phyloP scores from a whole-genome alignment of 2,888 invertebrate species.

The Philereme vetulata region DNA sequence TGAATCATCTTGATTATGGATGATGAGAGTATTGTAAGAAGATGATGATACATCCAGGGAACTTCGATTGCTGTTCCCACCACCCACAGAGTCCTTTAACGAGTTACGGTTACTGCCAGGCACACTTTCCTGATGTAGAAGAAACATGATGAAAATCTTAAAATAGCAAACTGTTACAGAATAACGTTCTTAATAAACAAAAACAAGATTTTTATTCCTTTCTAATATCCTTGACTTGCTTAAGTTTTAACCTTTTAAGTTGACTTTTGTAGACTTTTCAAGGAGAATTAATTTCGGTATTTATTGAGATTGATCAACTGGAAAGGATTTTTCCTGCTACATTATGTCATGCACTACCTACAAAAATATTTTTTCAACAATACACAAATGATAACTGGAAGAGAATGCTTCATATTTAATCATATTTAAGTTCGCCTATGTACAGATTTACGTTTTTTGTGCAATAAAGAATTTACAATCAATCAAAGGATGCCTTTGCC shows the following conservation, averaged over 20 bases:
- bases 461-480: no score
- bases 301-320: no score
- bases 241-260: neutral
- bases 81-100: constrained; percentile 83
- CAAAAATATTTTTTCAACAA: no score
- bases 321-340: no score
- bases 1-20: constrained; percentile 90
- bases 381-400: no score
- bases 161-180: no score
- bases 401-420: no score
- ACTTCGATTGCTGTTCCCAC: constrained; percentile 84
- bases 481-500: no score
- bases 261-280: neutral
- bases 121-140: constrained; percentile 61
- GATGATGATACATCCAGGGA: constrained; percentile 90
- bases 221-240: neutral
- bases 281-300: neutral
- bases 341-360: no score
- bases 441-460: no score
- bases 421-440: no score
- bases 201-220: neutral
- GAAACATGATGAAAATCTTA: constrained; percentile 1
- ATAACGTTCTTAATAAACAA: neutral
- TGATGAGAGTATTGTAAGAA: constrained; percentile 92
- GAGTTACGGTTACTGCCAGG: constrained; percentile 86